Base-by-base conservation (phyloP, 2,113 vertebrate species). In the Ochotona princeps region DNA sequence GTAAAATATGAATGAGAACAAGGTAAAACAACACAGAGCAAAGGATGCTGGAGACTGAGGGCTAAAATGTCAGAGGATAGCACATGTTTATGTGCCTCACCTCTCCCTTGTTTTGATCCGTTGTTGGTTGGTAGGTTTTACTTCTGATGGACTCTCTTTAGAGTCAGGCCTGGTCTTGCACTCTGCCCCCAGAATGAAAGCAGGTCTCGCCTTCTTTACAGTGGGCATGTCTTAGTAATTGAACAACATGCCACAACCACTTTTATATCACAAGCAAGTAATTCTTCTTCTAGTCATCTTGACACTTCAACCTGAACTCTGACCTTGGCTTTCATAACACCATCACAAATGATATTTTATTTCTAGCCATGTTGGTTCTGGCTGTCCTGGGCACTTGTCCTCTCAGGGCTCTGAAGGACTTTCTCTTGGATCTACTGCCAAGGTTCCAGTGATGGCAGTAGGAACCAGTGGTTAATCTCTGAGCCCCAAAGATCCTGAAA, bases 261-360 rank as follows among this genome's bases (percentile, higher is more conserved):
- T 89, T 67, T 51, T 73, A 49, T 10, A 65, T 30, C 25, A 3
- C 0, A 23, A 51, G 61, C 21, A 70, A 69, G n/a, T 83, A 65
- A n/a, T 61, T 92, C 49, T 76, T 18, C 47, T 80, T 72, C 83
- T 85, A 70, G 70, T 76, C 78, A 65, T 75, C 32, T 87, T 49
- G 67, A 72, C 63, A 20, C 28, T 44, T 51, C 25, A 69, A 63
- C 70, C 44, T 73, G 47, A 78, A 74, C 54, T 21, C 1, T 65
- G 79, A 65, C 54, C 63, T 83, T 83, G 69, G 30, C 70, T 83
- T 70, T 89, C 70, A 86, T 30, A 28, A 23, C 1, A 57, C 49
- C 49, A 67, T 57, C 84, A 17, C 20, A 80, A 7, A 44, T 87
- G n/a, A 9, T 57, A 15, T 38, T 38, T 18, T 91, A 20, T 49